A percentile compares a stretch with the other conserved stretches of the same genome.
These are phyloP conservation scores for Quiscalus mexicanus DNA, from an alignment of 2,113 vertebrate genomes.

Conservation along the genomic window DNA sequence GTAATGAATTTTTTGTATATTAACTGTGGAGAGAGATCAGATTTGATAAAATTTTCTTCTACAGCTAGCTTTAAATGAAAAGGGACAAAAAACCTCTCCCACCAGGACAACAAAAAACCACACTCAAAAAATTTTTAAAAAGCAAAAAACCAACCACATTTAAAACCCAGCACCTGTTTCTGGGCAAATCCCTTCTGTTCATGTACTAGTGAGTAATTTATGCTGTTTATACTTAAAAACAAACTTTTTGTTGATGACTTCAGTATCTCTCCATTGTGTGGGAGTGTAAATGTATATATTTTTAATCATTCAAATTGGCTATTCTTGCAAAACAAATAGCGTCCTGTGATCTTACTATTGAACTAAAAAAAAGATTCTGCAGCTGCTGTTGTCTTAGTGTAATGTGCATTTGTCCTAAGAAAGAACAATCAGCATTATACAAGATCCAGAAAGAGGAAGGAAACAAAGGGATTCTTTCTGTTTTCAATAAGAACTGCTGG, in stretches of 20 bases:
- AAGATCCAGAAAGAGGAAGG: constrained; percentile 48
- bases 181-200: neutral
- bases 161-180: neutral
- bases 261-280: constrained; percentile 15
- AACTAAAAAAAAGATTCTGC: constrained; percentile 43
- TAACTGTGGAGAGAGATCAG: neutral
- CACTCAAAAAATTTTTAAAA: neutral
- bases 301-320: constrained; percentile 34
- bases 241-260: neutral
- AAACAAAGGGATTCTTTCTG: constrained; percentile 59
- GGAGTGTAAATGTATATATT: neutral
- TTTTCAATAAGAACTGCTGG: constrained; percentile 37
- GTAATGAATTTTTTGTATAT: neutral
- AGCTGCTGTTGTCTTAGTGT: constrained; percentile 53
- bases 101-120: neutral
- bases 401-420: constrained; percentile 33
- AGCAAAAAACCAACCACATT: neutral
- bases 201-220: neutral
- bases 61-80: neutral
- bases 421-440: constrained; percentile 54
- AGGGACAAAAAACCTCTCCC: neutral
- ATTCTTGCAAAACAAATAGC: constrained; percentile 44
- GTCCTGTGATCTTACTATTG: constrained; percentile 48
- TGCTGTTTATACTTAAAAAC: neutral
- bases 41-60: neutral